Base-by-base conservation (phyloP, 2,113 vertebrate species). In the Opisthocomus hoazin region DNA sequence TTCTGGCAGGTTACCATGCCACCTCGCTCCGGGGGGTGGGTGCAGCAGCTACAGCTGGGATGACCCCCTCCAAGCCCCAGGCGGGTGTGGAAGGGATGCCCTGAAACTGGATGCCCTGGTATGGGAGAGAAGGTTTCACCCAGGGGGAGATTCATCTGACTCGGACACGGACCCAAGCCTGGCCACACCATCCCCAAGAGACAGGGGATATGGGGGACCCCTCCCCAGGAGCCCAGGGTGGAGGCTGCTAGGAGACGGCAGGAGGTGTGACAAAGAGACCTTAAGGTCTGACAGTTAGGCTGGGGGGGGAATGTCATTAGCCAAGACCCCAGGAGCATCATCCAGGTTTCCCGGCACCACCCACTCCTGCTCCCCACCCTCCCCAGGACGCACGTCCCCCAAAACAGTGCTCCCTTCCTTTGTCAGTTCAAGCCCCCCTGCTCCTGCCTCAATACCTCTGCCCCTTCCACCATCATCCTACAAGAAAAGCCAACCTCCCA, bases 1-100 rank as follows among this genome's bases (percentile, higher is more conserved):
- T 48, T 19, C 75, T 61, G 22, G 43, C 5, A 1, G 66, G 36
- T 70, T 41, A 19, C 30, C 12, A 3, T n/a, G 34, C 32, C 54
- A 12, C 29, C 21, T 22, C 24, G 32, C 30, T 61, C 24, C 54
- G 27, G 3, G 2, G 12, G 20, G 21, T 3, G 19, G 24, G 17
- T 1, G 0, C 78, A 78, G 39, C 32, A 45, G 27, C 37, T 11
- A 18, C 15, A 24, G 51, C 26, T 68, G 41, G 26, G 36, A 43
- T 1, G 3, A 63, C 5, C 3, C 32, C 16, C 14, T 5, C 4
- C 23, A 29, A n/a, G 15, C 6, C 53, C 12, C 15, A 18, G 30
- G 14, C 0, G 11, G 14, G 15, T 45, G 39, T 43, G 79, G 66
- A 77, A 65, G 23, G 45, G 21, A 15, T 19, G 70, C 16, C 39